Evolutionary conservation across 2,113 vertebrate species (phyloP), one percentile per base, ranked within the genome.

Genomic region (Axis porcinus): DNA sequence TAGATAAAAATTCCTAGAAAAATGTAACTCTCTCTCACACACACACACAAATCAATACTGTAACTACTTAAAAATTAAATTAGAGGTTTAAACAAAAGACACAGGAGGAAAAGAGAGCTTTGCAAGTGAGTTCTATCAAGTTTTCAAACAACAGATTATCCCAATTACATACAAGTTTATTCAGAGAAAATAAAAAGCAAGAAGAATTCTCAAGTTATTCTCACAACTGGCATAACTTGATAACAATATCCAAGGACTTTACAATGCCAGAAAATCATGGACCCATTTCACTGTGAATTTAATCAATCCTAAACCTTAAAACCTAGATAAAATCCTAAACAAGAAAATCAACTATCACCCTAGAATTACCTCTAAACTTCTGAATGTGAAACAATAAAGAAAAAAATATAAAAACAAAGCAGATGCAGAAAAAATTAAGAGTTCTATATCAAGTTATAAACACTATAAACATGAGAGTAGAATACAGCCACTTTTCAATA

Each of bases 71-170:
- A 94, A 96, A 86, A 92, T 92, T 19, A 94, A 94, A 76, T 30
- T 23, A 47, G 5, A 30, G 30, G 57, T 45, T 97, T 94, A 94
- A 94, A 82, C 27, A 7, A 60, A 94, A 81, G 21, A 78, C 47
- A 79, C 2, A 90, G 25, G 40, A 62, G 27, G 25, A 79, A 78
- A 1, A 58, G 40, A 84, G 1, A 58, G 23, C 52, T 91, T 67
- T 62, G 45, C 0, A 94, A 25, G 7, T 84, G 43, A 79, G 6
- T 88, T 60, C 14, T 83, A 83, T 40, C 17, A 91, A 36, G 83
- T 78, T 93, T 95, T 84, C 28, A 67, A 95, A n/a, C 23, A 91
- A 94, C 9, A 89, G 45, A 93, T 84, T 50, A 90, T 87, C 14
- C 28, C 45, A 88, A 88, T 84, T 94, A 91, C 19, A 58, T 67